phyloP scores from a whole-genome alignment of 2,888 invertebrate genomes.

The Macrophya annulata region DNA sequence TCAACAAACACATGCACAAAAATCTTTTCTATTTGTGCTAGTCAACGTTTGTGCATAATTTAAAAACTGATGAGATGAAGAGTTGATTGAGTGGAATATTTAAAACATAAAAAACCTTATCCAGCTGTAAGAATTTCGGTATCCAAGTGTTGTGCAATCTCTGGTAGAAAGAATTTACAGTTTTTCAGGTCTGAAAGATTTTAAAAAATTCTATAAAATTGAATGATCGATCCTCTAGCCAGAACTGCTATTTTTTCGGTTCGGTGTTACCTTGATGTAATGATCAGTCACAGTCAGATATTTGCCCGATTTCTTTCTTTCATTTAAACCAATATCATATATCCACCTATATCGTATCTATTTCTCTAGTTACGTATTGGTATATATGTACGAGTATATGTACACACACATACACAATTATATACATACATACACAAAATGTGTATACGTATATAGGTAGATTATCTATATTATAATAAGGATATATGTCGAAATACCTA shows the following conservation, averaged over 20 bases:
- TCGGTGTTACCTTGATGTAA: neutral
- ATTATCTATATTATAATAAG: constrained; percentile 29
- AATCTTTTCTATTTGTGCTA: neutral
- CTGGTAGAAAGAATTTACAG: neutral
- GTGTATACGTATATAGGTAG: constrained; percentile 12
- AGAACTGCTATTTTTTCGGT: neutral
- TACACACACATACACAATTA: neutral
- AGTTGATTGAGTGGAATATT: neutral
- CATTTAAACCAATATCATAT: neutral
- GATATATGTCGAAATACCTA: constrained; percentile 5
- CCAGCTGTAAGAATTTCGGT: neutral
- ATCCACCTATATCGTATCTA: constrained; percentile 3
- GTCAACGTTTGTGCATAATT: neutral
- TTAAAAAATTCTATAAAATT: neutral
- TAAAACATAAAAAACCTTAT: neutral
- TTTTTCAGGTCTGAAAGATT: neutral
- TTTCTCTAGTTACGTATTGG: neutral
- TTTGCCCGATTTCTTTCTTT: neutral
- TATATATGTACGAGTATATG: neutral
- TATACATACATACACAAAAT: constrained; percentile 2
- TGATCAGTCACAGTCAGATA: constrained; percentile 10
- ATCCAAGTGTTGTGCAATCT: neutral
- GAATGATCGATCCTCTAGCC: neutral
- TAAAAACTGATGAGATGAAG: neutral
- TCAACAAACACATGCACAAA: neutral